Evolutionary conservation across 2,797 vertebrate species (phyloP), one percentile per base, ranked within the genome.

Genomic region (Clarias platycephalus): DNA sequence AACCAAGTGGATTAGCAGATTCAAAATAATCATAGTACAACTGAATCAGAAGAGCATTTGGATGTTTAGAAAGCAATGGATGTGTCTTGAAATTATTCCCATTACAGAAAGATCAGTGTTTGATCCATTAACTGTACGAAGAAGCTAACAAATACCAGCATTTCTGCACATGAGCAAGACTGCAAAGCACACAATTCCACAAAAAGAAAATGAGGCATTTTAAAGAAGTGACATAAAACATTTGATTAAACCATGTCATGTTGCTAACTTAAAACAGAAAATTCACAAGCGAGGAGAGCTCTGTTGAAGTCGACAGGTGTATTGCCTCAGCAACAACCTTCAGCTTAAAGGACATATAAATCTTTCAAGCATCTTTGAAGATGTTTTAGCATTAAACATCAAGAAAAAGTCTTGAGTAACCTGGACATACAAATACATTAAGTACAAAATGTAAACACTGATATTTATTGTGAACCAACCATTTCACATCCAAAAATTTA

Each of bases 1-100:
- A 86, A 44, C 84, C 86, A 2, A 89, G 85, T 60, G 86, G 86
- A 40, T 40, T 31, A 31, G 31, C 31, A 31, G 31, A 31, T 31
- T 31, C 31, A 31, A 31, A 31, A 31, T 31, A 31, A 31, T 31
- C 31, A 31, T 31, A 31, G 31, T 31, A 31, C 31, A 31, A 31
- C 31, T 31, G 31, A n/a, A n/a, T n/a, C n/a, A n/a, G n/a, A 31
- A 31, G 31, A 31, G 31, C 31, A 31, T 31, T 31, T 31, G 1
- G 31, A 31, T 31, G 31, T 31, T 31, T 3, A 31, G 31, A 31
- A 31, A 31, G 3, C 31, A 31, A 31, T 31, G 3, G 31, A 31
- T 31, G 3, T n/a, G 31, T 31, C 31, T 31, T 31, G 31, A 31
- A 31, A 31, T 31, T 31, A 40, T 7, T 40, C 40, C 40, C 40